Percentiles rank a stretch among this genome's conserved stretches.
These are phyloP conservation scores for Drosophila funebris DNA, from an alignment of 1,140 invertebrate genomes.

Conservation along the genomic window DNA sequence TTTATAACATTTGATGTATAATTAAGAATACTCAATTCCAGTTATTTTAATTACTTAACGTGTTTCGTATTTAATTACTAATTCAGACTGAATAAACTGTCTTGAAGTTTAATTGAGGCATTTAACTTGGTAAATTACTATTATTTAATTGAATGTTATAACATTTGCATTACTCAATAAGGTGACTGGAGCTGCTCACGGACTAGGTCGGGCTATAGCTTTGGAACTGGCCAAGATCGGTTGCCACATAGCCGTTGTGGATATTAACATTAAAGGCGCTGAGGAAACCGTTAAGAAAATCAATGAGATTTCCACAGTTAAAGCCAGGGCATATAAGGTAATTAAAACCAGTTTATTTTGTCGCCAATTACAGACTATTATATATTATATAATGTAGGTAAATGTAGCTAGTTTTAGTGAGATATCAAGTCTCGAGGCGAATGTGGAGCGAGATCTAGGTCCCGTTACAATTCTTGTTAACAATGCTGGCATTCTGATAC, in stretches of 20 bases:
- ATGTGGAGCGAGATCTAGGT: conserved; percentile 57
- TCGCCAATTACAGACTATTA: no score
- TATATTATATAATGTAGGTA: conserved; percentile 8
- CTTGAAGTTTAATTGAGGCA: no score
- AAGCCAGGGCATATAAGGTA: conserved; percentile 57
- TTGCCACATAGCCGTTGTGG: conserved; percentile 54
- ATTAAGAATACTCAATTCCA: no score
- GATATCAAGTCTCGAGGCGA: conserved; percentile 17
- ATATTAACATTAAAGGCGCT: conserved; percentile 55
- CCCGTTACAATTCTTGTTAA: conserved; percentile 65
- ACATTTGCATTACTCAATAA: neutral
- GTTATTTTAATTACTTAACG: no score
- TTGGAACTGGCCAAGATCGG: conserved; percentile 55
- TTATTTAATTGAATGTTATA: neutral
- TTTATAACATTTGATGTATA: no score
- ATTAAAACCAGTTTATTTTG: neutral
- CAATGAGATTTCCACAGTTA: conserved; percentile 15
- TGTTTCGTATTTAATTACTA: no score
- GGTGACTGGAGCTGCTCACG: conserved; percentile 63
- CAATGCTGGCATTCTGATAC: conserved; percentile 66
- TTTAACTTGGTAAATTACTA: neutral
- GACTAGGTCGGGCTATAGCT: conserved; percentile 50
- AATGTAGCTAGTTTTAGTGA: conserved; percentile 47
- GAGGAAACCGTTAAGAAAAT: conserved; percentile 53
- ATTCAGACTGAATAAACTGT: no score